These are phyloP conservation scores for Chrysodeixis includens DNA, from an alignment of 2,888 invertebrate genomes.

Conservation along the genomic window DNA sequence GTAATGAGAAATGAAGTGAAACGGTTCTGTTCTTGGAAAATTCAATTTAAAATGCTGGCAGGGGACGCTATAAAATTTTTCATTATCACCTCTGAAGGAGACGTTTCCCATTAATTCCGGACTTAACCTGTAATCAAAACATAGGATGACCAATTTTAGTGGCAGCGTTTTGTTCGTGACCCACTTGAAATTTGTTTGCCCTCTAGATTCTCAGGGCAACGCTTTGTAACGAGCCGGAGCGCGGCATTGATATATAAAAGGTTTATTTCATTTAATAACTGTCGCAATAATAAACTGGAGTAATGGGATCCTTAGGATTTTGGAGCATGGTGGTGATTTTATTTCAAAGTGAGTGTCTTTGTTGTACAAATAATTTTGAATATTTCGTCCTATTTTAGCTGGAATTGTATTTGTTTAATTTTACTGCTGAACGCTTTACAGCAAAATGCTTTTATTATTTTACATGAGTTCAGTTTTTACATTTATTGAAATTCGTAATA, in stretches of 20 bases:
- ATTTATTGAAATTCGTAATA: no score
- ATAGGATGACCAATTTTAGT: constrained; percentile 66
- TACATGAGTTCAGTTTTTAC: neutral
- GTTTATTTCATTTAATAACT: constrained; percentile 41
- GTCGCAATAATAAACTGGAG: constrained; percentile 48
- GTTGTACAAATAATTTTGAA: constrained; percentile 27
- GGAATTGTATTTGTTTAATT: neutral
- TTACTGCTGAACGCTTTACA: neutral
- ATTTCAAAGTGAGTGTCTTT: constrained; percentile 76
- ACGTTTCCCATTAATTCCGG: constrained; percentile 76
- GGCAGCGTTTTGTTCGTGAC: constrained; percentile 71
- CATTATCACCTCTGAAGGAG: constrained; percentile 73
- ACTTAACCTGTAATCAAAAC: constrained; percentile 77
- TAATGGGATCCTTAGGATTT: constrained; percentile 74
- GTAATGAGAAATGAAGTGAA: constrained; percentile 64
- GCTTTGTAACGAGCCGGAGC: constrained; percentile 49
- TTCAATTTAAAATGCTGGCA: constrained; percentile 72
- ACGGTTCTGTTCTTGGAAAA: constrained; percentile 68
- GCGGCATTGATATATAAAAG: constrained; percentile 34
- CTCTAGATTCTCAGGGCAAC: constrained; percentile 62
- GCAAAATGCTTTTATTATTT: neutral
- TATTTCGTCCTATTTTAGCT: neutral
- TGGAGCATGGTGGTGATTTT: constrained; percentile 75
- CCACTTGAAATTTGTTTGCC: constrained; percentile 75
- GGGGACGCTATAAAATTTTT: constrained; percentile 77